Evolutionary conservation across 2,797 vertebrate species (phyloP), one percentile per base, ranked within the genome.

Genomic region (Neopelma chrysocephalum): DNA sequence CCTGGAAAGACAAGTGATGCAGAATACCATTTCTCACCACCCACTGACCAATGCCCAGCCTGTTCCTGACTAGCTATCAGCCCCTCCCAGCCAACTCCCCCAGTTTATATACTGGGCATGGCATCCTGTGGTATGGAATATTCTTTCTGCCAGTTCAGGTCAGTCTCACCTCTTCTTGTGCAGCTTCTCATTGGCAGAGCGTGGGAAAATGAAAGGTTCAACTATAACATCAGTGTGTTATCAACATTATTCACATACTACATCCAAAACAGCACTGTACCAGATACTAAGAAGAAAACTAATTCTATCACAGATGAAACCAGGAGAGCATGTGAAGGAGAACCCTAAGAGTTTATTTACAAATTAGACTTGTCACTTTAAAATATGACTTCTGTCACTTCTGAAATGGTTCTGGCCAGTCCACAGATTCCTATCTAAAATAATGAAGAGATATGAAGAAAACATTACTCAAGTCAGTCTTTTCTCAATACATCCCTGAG

Each of bases 351-450:
- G 43, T 86, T 61, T 87, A 27, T 87, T 88, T 71, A 75, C 53
- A 92, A 88, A 88, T 85, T 50, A 66, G 62, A 43, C 10, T 57
- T 92, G 66, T 86, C 87, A 82, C 43, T 78, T 85, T 73, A 94
- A 90, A 88, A 88, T 48, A 79, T 58, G 53, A 21, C 6, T 82
- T 70, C 68, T 82, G 76, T 71, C 51, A 79, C 43, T 23, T 21
- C 38, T 71, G 26, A 82, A 82, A 78, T 73, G 57, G 70, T 82
- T 7, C 38, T 90, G 79, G 32, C 31, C 47, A 85, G 16, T 82
- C 73, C 42, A 65, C 23, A 34, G 29, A 48, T 85, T 81, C 22
- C 11, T 42, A 66, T 51, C 38, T 78, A 38, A 85, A 70, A 66
- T 16, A 36, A 70, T 57, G 48, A 82, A 84, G 56, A 84, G 69